Evolutionary conservation across 2,888 invertebrate genomes (phyloP).

Genomic region (Chrysopilus asiliformis): DNA sequence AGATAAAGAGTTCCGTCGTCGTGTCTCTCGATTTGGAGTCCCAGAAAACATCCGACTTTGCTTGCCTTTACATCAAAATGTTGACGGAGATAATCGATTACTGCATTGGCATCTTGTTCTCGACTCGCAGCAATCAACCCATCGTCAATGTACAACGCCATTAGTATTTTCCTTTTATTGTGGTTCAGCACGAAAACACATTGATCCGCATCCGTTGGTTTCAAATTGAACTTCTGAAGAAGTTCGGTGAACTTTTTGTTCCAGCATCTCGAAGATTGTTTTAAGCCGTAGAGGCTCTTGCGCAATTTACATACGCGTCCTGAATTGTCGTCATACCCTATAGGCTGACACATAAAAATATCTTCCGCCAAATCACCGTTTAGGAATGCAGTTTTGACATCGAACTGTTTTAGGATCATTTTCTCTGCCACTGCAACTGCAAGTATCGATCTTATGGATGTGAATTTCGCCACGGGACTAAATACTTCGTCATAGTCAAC

Average conservation of each 20-base stretch:
- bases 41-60: slow-evolving; percentile 6
- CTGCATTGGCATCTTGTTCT: slow-evolving; percentile 1
- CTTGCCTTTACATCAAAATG: slow-evolving; percentile 2
- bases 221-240: slow-evolving; percentile 5
- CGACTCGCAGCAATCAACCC: slow-evolving; percentile 4
- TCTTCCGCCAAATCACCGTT: slow-evolving; percentile 8
- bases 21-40: slow-evolving; percentile 8
- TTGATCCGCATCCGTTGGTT: slow-evolving; percentile 3
- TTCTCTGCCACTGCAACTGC: slow-evolving; percentile 1
- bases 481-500: slow-evolving; percentile 23
- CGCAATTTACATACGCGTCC: slow-evolving; percentile 4
- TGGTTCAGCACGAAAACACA: slow-evolving; percentile 6
- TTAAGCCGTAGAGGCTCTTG: slow-evolving; percentile 8
- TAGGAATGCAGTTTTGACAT: slow-evolving; percentile 8
- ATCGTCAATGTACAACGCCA: slow-evolving; percentile 7
- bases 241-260: slow-evolving; percentile 9
- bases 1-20: slow-evolving; percentile 4
- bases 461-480: slow-evolving; percentile 21
- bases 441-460: slow-evolving; percentile 18
- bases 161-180: not conserved
- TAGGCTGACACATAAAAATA: slow-evolving; percentile 8
- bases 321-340: slow-evolving; percentile 6
- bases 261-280: slow-evolving; percentile 10
- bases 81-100: slow-evolving; percentile 5
- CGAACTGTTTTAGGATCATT: slow-evolving; percentile 5